Conservation (phyloP, 2,797 vertebrate species). For the Acropternis orthonyx region DNA sequence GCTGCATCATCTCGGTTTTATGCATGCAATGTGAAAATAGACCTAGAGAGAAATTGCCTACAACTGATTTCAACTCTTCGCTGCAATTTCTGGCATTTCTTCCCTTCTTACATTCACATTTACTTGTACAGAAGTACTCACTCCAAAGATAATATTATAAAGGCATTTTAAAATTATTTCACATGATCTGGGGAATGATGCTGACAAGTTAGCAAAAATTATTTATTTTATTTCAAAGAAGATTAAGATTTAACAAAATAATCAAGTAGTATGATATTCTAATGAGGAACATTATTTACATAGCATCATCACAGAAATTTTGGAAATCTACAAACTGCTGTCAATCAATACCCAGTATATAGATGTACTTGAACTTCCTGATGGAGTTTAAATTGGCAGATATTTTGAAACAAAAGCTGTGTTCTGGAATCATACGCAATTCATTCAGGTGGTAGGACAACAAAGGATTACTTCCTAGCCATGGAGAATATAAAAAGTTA, state of each 20-base stretch:
- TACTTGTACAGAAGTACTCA: background rate
- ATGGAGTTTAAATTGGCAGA: background rate
- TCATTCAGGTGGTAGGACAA: conserved; percentile 7
- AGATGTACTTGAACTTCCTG: background rate
- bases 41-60: background rate
- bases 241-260: background rate
- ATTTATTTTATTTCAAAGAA: background rate
- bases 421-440: background rate
- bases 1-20: background rate
- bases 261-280: background rate
- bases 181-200: background rate
- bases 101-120: background rate
- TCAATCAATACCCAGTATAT: background rate
- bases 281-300: background rate
- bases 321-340: background rate
- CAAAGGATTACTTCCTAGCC: background rate
- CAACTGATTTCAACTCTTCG: background rate
- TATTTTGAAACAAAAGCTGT: background rate
- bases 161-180: background rate
- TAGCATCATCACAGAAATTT: background rate
- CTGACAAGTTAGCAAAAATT: background rate
- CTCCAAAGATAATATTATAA: background rate
- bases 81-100: background rate
- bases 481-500: conserved; percentile 29
- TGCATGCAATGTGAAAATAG: background rate